A percentile compares a stretch with the other conserved stretches of the same genome.
Conservation (phyloP, 2,888 invertebrate species). For the Synergus umbraculus region DNA sequence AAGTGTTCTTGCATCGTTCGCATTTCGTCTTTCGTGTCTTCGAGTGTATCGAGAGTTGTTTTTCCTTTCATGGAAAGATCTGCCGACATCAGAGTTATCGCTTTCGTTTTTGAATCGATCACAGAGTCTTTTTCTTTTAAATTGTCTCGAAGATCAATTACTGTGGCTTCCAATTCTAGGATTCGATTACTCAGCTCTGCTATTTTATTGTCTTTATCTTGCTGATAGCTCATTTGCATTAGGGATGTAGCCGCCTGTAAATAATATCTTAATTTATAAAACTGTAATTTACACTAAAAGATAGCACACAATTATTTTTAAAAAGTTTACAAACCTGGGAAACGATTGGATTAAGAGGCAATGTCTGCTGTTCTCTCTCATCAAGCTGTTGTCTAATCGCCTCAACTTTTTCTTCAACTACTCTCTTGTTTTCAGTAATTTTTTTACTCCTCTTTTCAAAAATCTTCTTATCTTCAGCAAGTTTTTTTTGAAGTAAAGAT, state of each 20-base stretch:
- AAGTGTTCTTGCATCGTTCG: slow-evolving; percentile 89
- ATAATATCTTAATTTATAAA: slow-evolving; percentile 44
- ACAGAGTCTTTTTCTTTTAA: slow-evolving; percentile 90
- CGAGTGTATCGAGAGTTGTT: slow-evolving; percentile 84
- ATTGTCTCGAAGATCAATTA: slow-evolving; percentile 90
- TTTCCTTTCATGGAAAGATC: slow-evolving; percentile 85
- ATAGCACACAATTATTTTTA: background rate
- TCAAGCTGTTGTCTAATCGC: slow-evolving; percentile 78
- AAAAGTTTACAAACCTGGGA: slow-evolving; percentile 61
- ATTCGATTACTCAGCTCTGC: slow-evolving; percentile 84
- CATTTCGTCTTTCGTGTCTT: slow-evolving; percentile 90
- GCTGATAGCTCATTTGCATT: slow-evolving; percentile 75
- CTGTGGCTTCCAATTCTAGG: slow-evolving; percentile 86
- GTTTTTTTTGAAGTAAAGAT: slow-evolving; percentile 72
- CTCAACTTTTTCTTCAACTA: slow-evolving; percentile 76
- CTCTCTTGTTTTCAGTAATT: slow-evolving; percentile 74
- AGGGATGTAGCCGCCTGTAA: slow-evolving; percentile 56
- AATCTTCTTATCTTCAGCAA: slow-evolving; percentile 76
- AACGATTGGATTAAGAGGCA: slow-evolving; percentile 65
- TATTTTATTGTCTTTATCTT: slow-evolving; percentile 83
- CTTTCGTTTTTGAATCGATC: slow-evolving; percentile 88
- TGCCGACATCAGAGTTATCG: slow-evolving; percentile 87
- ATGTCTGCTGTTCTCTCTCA: slow-evolving; percentile 71
- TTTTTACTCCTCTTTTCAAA: slow-evolving; percentile 75
- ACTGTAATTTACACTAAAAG: background rate